phyloP scores from a whole-genome alignment of 1,140 invertebrate species.

The Episyrphus balteatus region DNA sequence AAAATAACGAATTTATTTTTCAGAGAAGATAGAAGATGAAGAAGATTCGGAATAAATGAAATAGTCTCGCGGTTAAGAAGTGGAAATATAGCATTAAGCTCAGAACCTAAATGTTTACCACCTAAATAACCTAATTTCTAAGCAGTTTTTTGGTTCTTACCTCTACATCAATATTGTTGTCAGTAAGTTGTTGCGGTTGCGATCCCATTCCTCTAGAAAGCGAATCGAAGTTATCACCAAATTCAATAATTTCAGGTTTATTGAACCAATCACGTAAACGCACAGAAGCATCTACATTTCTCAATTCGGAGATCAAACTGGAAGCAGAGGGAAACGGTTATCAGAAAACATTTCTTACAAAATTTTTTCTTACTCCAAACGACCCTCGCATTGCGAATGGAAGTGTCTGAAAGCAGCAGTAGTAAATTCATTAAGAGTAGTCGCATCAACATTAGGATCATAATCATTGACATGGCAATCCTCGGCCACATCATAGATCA shows the following conservation, averaged over 20 bases:
- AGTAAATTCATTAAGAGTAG: constrained; percentile 73
- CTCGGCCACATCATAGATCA: constrained; percentile 51
- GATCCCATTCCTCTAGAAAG: constrained; percentile 59
- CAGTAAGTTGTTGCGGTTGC: constrained; percentile 57
- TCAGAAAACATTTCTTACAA: not conserved
- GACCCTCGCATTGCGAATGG: constrained; percentile 70
- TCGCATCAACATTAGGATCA: constrained; percentile 63
- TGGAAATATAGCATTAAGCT: not conserved
- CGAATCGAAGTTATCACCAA: constrained; percentile 57
- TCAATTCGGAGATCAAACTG: constrained; percentile 54
- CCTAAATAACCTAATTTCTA: no score
- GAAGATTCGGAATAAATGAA: not conserved
- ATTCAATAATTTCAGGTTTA: constrained; percentile 46
- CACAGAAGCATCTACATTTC: constrained; percentile 45
- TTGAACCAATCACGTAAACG: constrained; percentile 70
- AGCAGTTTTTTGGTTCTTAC: constrained; percentile 16
- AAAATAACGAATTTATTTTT: not conserved
- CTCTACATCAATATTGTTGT: constrained; percentile 61
- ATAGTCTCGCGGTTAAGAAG: not conserved
- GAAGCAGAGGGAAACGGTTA: constrained; percentile 7
- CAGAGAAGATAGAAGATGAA: no score
- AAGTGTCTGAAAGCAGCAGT: constrained; percentile 81
- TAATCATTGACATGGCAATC: constrained; percentile 73
- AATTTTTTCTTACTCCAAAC: constrained; percentile 50
- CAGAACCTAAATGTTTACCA: no score